Evolutionary conservation across 1,140 invertebrate genomes (phyloP).

Genomic region (Drosophila punjabiensis): DNA sequence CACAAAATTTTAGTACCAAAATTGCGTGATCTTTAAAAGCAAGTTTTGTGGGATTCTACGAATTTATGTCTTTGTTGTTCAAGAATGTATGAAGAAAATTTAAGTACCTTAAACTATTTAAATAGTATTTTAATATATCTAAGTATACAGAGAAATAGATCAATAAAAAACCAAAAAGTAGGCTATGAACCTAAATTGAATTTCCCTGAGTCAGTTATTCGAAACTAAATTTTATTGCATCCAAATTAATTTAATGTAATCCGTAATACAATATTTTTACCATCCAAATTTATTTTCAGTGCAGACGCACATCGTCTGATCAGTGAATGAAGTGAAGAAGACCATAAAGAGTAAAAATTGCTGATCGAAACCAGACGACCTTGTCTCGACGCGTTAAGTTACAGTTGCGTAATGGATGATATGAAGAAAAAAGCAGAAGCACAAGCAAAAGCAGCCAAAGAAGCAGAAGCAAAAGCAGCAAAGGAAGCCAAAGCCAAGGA

Average conservation of each 20-base stretch:
- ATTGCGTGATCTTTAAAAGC: neutral
- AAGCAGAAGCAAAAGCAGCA: neutral
- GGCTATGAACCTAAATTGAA: too few species aligned
- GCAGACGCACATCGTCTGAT: conserved; percentile 2
- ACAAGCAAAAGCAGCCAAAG: neutral
- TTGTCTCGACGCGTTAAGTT: conserved; percentile 70
- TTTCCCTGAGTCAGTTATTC: too few species aligned
- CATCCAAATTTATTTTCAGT: conserved; percentile 9
- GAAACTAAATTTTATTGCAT: neutral
- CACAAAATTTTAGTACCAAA: neutral
- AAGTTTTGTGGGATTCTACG: neutral
- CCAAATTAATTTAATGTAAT: conserved; percentile 12
- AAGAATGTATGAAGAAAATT: too few species aligned
- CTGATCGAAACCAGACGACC: conserved; percentile 67
- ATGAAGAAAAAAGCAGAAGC: conserved; percentile 21
- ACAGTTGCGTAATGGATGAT: conserved; percentile 68
- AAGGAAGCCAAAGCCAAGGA: neutral
- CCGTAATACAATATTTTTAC: conserved; percentile 4
- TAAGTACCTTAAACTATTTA: too few species aligned
- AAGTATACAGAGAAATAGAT: too few species aligned
- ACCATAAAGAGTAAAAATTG: conserved; percentile 54
- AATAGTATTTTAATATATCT: too few species aligned
- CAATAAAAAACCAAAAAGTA: too few species aligned
- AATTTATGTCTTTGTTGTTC: neutral
- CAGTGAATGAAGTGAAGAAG: conserved; percentile 2